A percentile compares a stretch with the other conserved stretches of the same genome.
phyloP scores from a whole-genome alignment of 2,888 invertebrate species.

The Dynastes grantii region DNA sequence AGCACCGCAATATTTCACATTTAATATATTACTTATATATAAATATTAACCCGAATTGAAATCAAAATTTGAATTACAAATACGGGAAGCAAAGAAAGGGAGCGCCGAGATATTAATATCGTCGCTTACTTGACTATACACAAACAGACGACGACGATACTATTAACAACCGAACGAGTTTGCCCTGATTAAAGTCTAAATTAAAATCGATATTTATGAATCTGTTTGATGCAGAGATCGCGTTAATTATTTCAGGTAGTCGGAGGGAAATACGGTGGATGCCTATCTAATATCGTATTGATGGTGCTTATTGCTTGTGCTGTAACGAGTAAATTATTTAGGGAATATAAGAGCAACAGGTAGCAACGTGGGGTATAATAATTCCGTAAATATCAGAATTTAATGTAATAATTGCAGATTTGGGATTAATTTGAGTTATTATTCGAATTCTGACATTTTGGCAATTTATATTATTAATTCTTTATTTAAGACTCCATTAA shows the following conservation, averaged over 20 bases:
- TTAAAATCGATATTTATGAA: constrained; percentile 17
- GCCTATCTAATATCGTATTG: neutral
- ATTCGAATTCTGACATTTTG: too few species aligned
- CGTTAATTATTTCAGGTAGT: neutral
- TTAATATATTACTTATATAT: constrained; percentile 8
- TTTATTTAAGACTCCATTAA: too few species aligned
- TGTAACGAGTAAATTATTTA: neutral
- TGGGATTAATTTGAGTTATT: too few species aligned
- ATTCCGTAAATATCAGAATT: neutral
- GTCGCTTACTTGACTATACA: neutral
- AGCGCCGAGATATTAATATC: neutral
- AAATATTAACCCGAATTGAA: neutral
- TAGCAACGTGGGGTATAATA: neutral
- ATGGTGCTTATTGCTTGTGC: neutral
- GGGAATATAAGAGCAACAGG: neutral
- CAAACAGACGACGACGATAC: neutral
- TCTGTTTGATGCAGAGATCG: constrained; percentile 1
- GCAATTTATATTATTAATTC: too few species aligned
- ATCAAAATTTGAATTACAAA: constrained; percentile 9
- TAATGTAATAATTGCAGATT: too few species aligned
- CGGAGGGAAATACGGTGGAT: neutral
- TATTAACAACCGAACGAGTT: neutral
- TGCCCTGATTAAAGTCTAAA: constrained; percentile 5
- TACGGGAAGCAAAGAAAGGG: neutral
- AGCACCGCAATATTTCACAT: constrained; percentile 6